Evolutionary conservation across 2,797 vertebrate genomes (phyloP).

Genomic region (Simalia tracyae): DNA sequence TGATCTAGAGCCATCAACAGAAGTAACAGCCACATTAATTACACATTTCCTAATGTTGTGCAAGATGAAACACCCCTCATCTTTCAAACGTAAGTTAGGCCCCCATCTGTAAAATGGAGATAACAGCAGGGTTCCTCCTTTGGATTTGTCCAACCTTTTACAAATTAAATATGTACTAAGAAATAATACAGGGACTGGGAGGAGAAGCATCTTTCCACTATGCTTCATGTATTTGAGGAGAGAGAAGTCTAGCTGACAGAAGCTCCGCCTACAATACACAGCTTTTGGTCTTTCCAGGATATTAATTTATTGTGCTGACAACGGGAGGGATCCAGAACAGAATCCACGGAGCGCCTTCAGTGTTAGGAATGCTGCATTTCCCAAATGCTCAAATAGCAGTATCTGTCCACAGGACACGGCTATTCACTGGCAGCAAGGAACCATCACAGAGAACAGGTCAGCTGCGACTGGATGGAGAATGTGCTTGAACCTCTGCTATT

Average conservation of each 20-base stretch:
- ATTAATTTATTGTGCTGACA: background rate
- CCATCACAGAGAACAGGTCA: background rate
- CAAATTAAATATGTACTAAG: background rate
- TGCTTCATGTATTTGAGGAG: background rate
- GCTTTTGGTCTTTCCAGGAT: background rate
- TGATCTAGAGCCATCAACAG: background rate
- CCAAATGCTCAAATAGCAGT: background rate
- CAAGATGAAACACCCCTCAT: background rate
- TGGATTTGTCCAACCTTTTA: background rate
- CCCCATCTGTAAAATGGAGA: background rate
- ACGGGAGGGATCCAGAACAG: background rate
- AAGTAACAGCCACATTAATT: background rate
- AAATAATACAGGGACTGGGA: background rate
- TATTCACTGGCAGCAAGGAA: too few relatives aligned
- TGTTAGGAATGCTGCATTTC: background rate
- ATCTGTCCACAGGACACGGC: background rate
- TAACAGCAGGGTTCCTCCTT: background rate
- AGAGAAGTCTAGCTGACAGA: background rate
- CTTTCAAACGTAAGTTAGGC: background rate
- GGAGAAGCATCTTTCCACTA: background rate
- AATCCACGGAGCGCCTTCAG: background rate
- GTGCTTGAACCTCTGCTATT: background rate
- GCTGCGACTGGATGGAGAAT: background rate
- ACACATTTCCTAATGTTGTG: background rate
- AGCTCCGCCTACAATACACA: background rate